These are phyloP conservation scores for Sus scrofa DNA, from an alignment of 2,113 vertebrate genomes.

Conservation along the genomic window DNA sequence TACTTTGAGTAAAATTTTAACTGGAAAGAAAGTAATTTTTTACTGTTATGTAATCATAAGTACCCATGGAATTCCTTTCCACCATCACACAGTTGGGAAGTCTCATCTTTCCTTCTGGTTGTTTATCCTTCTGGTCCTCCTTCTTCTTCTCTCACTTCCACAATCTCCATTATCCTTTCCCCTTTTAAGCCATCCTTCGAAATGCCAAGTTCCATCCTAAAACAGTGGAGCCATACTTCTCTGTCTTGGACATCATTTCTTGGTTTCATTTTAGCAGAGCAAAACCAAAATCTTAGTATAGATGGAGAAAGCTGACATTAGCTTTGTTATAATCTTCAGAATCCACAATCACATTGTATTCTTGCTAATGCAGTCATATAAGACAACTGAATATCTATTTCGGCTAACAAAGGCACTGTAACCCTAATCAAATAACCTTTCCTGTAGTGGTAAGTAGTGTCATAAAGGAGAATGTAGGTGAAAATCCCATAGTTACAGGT, in stretches of 20 bases:
- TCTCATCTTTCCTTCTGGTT: not conserved
- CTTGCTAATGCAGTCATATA: not conserved
- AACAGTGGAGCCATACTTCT: not conserved
- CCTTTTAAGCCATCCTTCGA: not conserved
- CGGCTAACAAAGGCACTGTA: not conserved
- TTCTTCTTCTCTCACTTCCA: not conserved
- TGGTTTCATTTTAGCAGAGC: not conserved
- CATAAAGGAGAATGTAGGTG: not conserved
- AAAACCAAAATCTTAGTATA: not conserved
- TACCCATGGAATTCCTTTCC: not conserved
- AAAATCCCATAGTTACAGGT: not conserved
- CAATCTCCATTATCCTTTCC: not conserved
- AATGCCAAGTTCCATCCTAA: not conserved
- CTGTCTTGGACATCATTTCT: not conserved
- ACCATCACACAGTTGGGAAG: not conserved
- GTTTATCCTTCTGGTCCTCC: not conserved
- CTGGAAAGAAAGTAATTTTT: not conserved
- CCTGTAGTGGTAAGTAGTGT: not conserved
- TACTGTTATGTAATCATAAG: not conserved
- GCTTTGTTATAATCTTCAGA: not conserved
- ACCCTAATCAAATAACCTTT: not conserved
- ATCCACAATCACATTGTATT: not conserved
- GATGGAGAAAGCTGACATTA: not conserved
- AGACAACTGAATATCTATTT: slow-evolving; percentile 5
- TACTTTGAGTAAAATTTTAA: not conserved